Conservation (phyloP, 1,140 invertebrate genomes). For the Lordiphosa collinella region DNA sequence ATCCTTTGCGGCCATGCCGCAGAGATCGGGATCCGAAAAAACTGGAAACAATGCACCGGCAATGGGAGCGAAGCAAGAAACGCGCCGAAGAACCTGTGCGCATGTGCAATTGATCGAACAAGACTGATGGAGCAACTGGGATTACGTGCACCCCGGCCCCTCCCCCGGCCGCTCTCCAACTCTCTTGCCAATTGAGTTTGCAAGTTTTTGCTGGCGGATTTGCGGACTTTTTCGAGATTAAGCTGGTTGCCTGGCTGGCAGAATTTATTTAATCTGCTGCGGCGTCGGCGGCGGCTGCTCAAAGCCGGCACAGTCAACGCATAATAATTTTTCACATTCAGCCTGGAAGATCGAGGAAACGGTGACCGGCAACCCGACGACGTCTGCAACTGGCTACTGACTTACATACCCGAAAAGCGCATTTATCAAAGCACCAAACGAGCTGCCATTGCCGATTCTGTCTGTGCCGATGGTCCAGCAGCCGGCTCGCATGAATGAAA, state of each 20-base stretch:
- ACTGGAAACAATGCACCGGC: slow-evolving; percentile 50
- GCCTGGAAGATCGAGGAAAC: slow-evolving; percentile 24
- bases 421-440: slow-evolving; percentile 66
- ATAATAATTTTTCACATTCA: slow-evolving; percentile 76
- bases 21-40: slow-evolving; percentile 27
- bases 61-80: slow-evolving; percentile 17
- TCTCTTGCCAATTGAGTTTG: slow-evolving; percentile 73
- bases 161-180: background rate
- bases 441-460: slow-evolving; percentile 16
- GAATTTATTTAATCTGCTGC: slow-evolving; percentile 79
- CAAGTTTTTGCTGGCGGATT: slow-evolving; percentile 64
- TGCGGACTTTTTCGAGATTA: slow-evolving; percentile 61
- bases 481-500: slow-evolving; percentile 53
- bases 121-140: slow-evolving; percentile 78
- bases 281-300: slow-evolving; percentile 65
- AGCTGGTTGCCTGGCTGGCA: slow-evolving; percentile 43
- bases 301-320: slow-evolving; percentile 59
- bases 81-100: slow-evolving; percentile 60
- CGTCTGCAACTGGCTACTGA: slow-evolving; percentile 65
- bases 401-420: slow-evolving; percentile 75
- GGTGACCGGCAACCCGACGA: slow-evolving; percentile 15
- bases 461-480: background rate
- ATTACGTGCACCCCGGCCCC: slow-evolving; percentile 54
- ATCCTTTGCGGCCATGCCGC: slow-evolving; percentile 58
- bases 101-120: slow-evolving; percentile 78